These are phyloP conservation scores for Grus americana DNA, from an alignment of 2,113 vertebrate species.

Conservation along the genomic window DNA sequence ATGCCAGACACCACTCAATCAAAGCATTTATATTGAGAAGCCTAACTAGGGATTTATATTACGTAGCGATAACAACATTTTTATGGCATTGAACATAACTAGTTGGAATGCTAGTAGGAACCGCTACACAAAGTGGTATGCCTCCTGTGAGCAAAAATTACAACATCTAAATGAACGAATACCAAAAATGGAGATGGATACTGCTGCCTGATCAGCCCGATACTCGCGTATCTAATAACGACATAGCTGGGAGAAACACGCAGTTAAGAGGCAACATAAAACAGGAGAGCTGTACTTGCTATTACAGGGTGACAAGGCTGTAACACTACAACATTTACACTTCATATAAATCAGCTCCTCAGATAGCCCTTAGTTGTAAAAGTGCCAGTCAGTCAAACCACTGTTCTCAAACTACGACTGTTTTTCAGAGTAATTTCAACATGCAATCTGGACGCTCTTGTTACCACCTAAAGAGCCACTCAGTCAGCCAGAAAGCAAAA, in stretches of 20 bases:
- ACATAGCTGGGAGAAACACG: background rate
- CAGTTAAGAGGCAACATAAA: slow-evolving; percentile 29
- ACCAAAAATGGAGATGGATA: background rate
- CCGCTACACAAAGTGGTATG: background rate
- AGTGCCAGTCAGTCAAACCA: background rate
- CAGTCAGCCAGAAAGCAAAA: background rate
- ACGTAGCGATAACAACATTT: background rate
- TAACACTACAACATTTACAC: slow-evolving; percentile 31
- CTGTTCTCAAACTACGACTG: background rate
- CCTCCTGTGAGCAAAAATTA: background rate
- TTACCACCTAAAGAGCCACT: background rate
- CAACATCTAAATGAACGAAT: background rate
- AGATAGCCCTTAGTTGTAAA: background rate
- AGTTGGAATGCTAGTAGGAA: background rate
- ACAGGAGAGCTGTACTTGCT: slow-evolving; percentile 3
- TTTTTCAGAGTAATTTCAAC: background rate
- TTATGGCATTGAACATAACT: background rate
- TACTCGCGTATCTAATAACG: background rate
- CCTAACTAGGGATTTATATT: background rate
- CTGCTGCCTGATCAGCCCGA: background rate
- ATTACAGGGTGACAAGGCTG: slow-evolving; percentile 3
- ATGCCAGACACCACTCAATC: background rate
- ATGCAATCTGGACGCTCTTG: background rate
- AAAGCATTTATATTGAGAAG: background rate
- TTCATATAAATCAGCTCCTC: slow-evolving; percentile 24